Conservation (phyloP, 2,113 vertebrate species). For the Limanda limanda region DNA sequence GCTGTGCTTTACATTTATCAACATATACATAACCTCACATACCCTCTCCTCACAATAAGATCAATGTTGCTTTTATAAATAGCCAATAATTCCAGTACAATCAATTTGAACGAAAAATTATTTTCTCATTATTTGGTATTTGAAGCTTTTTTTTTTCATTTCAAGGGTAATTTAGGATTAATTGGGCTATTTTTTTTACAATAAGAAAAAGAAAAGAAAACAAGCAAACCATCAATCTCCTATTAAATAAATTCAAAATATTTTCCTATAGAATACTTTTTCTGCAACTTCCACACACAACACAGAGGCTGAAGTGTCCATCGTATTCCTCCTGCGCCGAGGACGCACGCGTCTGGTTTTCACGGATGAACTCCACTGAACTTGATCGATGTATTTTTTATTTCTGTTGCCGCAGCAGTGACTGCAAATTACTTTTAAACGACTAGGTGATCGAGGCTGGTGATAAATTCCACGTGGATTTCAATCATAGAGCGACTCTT, state of each 20-base stretch:
- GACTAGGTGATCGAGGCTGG: not conserved
- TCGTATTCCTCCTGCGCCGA: not conserved
- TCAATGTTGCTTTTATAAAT: not conserved
- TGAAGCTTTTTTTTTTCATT: not conserved
- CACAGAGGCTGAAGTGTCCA: not conserved
- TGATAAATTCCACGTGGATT: not conserved
- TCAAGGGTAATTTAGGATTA: not conserved
- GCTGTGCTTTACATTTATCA: not conserved
- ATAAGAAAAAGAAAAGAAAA: not conserved
- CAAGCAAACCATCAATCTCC: not conserved
- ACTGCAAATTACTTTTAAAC: not conserved
- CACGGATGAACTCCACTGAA: not conserved
- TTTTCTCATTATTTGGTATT: not conserved
- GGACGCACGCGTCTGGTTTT: slow-evolving; percentile 16
- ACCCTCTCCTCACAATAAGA: not conserved
- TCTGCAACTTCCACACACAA: not conserved
- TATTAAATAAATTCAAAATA: too few species aligned
- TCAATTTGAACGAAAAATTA: not conserved
- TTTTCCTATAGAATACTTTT: not conserved
- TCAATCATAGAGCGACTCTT: not conserved
- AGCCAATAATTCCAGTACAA: not conserved
- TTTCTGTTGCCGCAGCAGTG: not conserved
- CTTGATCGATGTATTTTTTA: not conserved
- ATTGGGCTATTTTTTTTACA: not conserved
- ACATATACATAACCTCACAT: not conserved